Base-by-base conservation (phyloP, 2,113 vertebrate species). In the Haplotaxodon microlepis region DNA sequence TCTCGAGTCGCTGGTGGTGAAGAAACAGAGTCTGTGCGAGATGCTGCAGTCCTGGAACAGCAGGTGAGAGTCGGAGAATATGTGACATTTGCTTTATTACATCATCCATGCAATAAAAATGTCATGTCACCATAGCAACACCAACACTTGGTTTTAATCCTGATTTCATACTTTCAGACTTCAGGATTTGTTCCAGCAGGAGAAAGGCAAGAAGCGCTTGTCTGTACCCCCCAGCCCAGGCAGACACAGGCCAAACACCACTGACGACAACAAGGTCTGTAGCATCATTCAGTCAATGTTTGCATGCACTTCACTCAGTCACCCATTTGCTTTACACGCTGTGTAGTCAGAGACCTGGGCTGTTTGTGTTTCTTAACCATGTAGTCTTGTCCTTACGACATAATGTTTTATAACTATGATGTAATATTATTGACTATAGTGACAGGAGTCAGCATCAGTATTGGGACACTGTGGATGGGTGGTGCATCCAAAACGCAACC, bases 21-120 rank as follows among this genome's bases (percentile, higher is more conserved):
- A 99, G 96, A 99, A 99, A n/a, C 99, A 99, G 93, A 97, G 97
- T 56, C 97, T 99, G 45, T 99, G 98, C 92, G 98, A 99, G 87
- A 98, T 97, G 88, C 90, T 99, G 2, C 98, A 99, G 92, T 98
- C 97, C 13, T 99, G 99, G 99, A 99, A 99, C 93, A 97, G 83
- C 89, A 98, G 98, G 99, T 99, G 38, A 94, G 90, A 34, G 3
- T 42, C 54, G 3, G 9, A 2, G 8, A 8, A 36, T 54, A 29
- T 31, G 2, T 11, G 14, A 19, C 69, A 29, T 1, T 0, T 24
- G 8, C 66, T 40, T 71, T 45, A 71, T 9, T 3, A 8, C 11
- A 21, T 24, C 38, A 42, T 73, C 13, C 21, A 6, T 42, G 69
- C 38, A 16, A 71, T 71, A 27, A 2, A 27, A 42, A 24, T 24